Conservation (phyloP, 2,888 invertebrate genomes). For the Pyrrhia umbra region DNA sequence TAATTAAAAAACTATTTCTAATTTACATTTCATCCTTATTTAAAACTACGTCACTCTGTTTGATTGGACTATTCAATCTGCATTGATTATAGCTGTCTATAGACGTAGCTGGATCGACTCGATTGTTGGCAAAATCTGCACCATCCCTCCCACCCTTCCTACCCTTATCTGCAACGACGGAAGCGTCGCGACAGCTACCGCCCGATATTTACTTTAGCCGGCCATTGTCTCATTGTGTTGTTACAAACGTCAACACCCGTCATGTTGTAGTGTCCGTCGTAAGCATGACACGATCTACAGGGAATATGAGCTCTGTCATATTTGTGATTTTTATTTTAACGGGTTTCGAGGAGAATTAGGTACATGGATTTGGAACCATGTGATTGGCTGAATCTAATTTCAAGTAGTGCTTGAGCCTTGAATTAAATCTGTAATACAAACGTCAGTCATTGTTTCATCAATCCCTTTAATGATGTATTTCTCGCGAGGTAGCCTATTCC, state of each 20-base stretch:
- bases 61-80: neutral
- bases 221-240: constrained; percentile 51
- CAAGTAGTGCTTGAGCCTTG: too few relatives aligned
- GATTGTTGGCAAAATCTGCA: constrained; percentile 1
- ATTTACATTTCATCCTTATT: neutral
- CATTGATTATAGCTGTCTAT: neutral
- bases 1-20: neutral
- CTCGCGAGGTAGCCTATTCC: neutral
- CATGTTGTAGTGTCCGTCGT: constrained; percentile 7
- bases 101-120: neutral
- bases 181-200: constrained; percentile 32
- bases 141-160: neutral
- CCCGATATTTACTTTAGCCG: constrained; percentile 47
- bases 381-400: too few relatives aligned
- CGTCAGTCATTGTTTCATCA: too few relatives aligned
- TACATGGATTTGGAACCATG: too few relatives aligned
- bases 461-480: neutral
- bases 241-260: constrained; percentile 34
- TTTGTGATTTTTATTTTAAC: neutral
- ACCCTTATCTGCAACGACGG: constrained; percentile 42
- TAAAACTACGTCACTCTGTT: neutral
- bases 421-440: too few relatives aligned
- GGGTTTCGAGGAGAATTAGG: too few relatives aligned
- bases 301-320: neutral
- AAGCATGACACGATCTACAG: neutral